phyloP scores from a whole-genome alignment of 1,140 invertebrate genomes.

The Harpegnathos saltator region DNA sequence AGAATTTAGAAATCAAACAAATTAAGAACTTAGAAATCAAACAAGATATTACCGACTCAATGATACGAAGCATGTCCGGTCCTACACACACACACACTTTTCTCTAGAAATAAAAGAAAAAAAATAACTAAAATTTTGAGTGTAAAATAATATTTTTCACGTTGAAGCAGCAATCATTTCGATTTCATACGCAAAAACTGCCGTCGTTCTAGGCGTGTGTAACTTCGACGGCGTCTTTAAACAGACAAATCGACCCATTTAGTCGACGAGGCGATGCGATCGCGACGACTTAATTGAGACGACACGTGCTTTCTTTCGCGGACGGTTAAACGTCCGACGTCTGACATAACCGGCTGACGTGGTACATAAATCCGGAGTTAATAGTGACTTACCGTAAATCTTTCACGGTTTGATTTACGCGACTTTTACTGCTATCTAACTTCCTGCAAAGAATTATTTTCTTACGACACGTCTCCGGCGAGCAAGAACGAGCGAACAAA shows the following conservation, averaged over 20 bases:
- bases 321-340: neutral
- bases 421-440: conserved; percentile 50
- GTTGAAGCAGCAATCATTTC: too few relatives aligned
- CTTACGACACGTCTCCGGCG: conserved; percentile 21
- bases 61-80: too few relatives aligned
- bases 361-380: conserved; percentile 37
- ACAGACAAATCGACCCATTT: conserved; percentile 18
- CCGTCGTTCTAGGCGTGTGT: conserved; percentile 10
- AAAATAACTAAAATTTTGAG: too few relatives aligned
- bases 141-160: too few relatives aligned
- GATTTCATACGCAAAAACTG: too few relatives aligned
- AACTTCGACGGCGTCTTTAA: neutral
- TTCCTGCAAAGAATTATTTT: conserved; percentile 34
- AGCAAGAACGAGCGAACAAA: too few relatives aligned
- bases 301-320: conserved; percentile 23
- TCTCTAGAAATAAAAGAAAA: too few relatives aligned
- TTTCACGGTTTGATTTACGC: conserved; percentile 56
- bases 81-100: too few relatives aligned
- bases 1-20: too few relatives aligned
- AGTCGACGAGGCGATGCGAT: neutral
- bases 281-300: conserved; percentile 32
- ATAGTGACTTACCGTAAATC: conserved; percentile 57
- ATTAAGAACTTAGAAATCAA: too few relatives aligned
- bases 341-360: conserved; percentile 33
- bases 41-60: too few relatives aligned